Base-by-base conservation (phyloP, 2,888 invertebrate genomes). In the Apantesis nais region DNA sequence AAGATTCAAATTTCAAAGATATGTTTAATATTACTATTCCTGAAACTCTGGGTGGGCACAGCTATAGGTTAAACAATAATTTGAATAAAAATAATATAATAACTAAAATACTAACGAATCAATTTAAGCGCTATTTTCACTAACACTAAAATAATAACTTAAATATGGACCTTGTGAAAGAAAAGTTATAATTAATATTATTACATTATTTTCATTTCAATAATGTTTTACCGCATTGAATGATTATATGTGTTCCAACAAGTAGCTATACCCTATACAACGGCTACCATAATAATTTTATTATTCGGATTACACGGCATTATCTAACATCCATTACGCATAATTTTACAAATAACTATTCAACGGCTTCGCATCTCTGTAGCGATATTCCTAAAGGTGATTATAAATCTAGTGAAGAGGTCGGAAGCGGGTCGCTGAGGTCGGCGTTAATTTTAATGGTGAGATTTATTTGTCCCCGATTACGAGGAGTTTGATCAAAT, bases 381-480 rank as follows among this genome's bases (percentile, higher is more conserved):
- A 81, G 82, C 82, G 84, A 86, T 88, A 86, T 87, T 88, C 86
- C 87, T 87, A 90, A 89, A 89, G 88, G 88, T 88, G 87, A 92
- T 91, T 90, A 92, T 92, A 91, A 92, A 93, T 93, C 90, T 90
- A 89, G 86, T 88, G 88, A 87, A 90, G 91, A 92, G 91, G 91
- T 89, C 91, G 90, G 90, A 88, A 89, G 86, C 86, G 85, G 85
- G 84, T 85, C 84, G 84, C 83, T 76, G 87, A 85, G 88, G 86
- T 87, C 88, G 86, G 86, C 88, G 88, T 91, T 91, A 88, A 93
- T 91, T 93, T 92, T 92, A 92, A 92, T 90, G 89, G 87, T 86
- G 84, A 91, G 90, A 93, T 93, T 92, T 92, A 93, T 93, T 92
- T 91, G 90, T 90, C 88, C 87, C 86, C 89, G 86, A 92, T 92